Conservation (phyloP, 1,140 invertebrate species). For the Calephelis nemesis region DNA sequence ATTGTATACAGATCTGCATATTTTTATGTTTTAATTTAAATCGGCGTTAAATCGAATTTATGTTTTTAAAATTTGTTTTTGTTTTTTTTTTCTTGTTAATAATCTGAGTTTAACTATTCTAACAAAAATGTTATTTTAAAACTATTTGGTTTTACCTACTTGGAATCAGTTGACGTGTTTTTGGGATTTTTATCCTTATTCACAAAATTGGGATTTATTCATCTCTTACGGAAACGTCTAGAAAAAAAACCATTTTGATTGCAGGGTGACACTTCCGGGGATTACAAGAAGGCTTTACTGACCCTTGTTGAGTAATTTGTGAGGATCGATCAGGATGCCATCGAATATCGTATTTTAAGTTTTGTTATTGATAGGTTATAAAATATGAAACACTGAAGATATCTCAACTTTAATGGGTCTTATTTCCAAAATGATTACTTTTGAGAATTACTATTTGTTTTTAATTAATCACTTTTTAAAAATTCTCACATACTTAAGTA, state of each 20-base stretch:
- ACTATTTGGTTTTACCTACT: not conserved
- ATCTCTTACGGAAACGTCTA: conserved; percentile 38
- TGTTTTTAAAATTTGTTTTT: not conserved
- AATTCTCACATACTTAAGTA: too few relatives aligned
- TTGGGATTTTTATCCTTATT: conserved; percentile 2
- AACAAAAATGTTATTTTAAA: not conserved
- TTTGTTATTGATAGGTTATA: conserved; percentile 67
- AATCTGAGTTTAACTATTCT: not conserved
- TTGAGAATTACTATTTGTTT: conserved; percentile 8
- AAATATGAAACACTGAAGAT: conserved; percentile 40
- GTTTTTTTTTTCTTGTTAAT: conserved; percentile 7
- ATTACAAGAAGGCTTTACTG: conserved; percentile 93
- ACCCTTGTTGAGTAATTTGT: conserved; percentile 86
- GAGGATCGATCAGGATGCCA: conserved; percentile 44
- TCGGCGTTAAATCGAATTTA: conserved; percentile 3
- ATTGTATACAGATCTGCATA: conserved; percentile 51
- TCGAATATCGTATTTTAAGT: conserved; percentile 44
- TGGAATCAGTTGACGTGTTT: not conserved
- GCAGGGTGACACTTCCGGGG: conserved; percentile 93
- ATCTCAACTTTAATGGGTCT: conserved; percentile 2
- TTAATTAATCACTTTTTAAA: too few relatives aligned
- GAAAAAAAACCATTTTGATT: conserved; percentile 76
- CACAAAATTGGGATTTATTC: conserved; percentile 19
- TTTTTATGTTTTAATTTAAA: conserved; percentile 30
- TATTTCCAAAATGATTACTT: not conserved